Percentiles rank a stretch among this genome's conserved stretches.
These are phyloP conservation scores for Dryas iulia DNA, from an alignment of 1,140 invertebrate genomes.

Conservation along the genomic window DNA sequence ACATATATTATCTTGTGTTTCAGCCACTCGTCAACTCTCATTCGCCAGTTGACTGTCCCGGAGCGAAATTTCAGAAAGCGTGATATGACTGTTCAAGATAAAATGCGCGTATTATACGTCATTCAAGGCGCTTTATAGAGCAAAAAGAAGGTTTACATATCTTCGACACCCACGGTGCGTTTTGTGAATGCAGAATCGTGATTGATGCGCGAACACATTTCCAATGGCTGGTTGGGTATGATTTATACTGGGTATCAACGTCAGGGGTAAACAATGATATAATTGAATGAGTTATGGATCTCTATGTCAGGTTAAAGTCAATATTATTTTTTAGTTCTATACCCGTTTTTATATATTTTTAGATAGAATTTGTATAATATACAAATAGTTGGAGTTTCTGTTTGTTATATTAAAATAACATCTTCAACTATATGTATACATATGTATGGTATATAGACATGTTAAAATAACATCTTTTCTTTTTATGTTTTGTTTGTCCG, in stretches of 20 bases:
- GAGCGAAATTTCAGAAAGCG: too few species aligned
- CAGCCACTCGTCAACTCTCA: too few species aligned
- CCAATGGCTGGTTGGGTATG: neutral
- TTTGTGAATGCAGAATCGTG: neutral
- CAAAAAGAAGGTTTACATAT: constrained; percentile 45
- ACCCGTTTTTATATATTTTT: neutral
- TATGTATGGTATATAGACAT: too few species aligned
- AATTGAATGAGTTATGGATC: neutral
- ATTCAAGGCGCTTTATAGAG: constrained; percentile 34
- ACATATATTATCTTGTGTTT: too few species aligned
- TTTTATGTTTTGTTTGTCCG: too few species aligned
- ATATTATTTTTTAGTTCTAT: neutral
- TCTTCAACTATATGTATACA: too few species aligned
- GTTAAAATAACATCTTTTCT: too few species aligned
- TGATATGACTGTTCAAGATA: too few species aligned
- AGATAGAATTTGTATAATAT: neutral
- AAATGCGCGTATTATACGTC: constrained; percentile 42
- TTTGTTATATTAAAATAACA: too few species aligned
- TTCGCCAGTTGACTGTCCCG: too few species aligned
- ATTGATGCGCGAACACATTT: constrained; percentile 2
- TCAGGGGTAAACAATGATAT: neutral
- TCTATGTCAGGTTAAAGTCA: neutral
- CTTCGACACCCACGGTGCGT: constrained; percentile 2
- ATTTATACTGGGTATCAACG: constrained; percentile 2
- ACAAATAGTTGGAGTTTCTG: too few species aligned